Evolutionary conservation across 1,140 invertebrate genomes (phyloP).

Genomic region (Cataglyphis hispanica): DNA sequence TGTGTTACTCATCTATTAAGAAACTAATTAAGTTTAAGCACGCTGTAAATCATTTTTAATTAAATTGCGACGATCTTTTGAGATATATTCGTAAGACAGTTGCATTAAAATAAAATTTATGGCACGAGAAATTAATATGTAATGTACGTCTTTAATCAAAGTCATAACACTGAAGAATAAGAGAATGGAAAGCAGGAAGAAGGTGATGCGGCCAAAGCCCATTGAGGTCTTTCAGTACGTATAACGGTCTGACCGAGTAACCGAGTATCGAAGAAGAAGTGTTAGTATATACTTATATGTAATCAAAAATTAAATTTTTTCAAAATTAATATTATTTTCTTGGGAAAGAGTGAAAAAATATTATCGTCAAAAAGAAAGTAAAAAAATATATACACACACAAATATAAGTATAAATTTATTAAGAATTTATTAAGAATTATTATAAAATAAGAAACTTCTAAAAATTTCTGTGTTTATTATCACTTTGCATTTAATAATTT

Average conservation of each 20-base stretch:
- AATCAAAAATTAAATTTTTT: background rate
- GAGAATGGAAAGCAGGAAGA: conserved; percentile 69
- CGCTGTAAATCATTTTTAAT: conserved; percentile 20
- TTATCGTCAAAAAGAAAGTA: background rate
- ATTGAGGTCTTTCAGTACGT: conserved; percentile 82
- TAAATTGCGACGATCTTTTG: conserved; percentile 2
- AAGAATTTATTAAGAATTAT: background rate
- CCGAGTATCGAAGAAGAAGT: conserved; percentile 72
- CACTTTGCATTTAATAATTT: conserved; percentile 4
- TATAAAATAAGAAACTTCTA: background rate
- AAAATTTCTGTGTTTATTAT: background rate
- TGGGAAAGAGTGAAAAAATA: background rate
- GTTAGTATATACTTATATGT: background rate
- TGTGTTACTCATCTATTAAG: background rate
- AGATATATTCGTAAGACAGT: background rate
- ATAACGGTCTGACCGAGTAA: conserved; percentile 85
- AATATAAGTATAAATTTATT: too few species aligned
- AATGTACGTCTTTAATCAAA: background rate
- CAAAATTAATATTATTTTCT: background rate
- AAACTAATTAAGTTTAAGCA: conserved; percentile 2
- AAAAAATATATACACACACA: too few species aligned
- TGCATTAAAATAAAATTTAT: conserved; percentile 4
- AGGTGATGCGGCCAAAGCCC: conserved; percentile 79
- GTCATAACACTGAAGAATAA: conserved; percentile 14
- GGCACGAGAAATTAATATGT: background rate